Percentiles rank a stretch among this genome's conserved stretches.
phyloP scores from a whole-genome alignment of 1,140 invertebrate genomes.

The Polypedilum vanderplanki region DNA sequence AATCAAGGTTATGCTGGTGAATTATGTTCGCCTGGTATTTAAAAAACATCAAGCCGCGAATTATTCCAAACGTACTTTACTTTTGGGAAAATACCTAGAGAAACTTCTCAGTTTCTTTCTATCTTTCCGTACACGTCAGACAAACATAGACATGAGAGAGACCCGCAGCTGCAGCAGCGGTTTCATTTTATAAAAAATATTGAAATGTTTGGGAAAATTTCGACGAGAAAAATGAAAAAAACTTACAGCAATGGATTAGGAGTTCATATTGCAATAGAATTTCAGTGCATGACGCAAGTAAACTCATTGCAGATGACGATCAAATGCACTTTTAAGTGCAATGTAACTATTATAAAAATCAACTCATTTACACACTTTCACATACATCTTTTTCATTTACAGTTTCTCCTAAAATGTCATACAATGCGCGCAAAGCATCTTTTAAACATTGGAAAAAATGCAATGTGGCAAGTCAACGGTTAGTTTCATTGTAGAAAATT shows the following conservation, averaged over 20 bases:
- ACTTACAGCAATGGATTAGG: slow-evolving; percentile 28
- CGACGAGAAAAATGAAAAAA: slow-evolving; percentile 25
- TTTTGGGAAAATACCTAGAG: slow-evolving; percentile 25
- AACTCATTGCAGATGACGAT: slow-evolving; percentile 12
- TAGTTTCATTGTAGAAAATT: too few species aligned
- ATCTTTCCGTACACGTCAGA: background rate
- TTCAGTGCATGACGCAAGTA: background rate
- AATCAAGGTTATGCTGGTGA: background rate
- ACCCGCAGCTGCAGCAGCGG: background rate
- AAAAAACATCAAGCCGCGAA: slow-evolving; percentile 28
- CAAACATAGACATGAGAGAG: background rate
- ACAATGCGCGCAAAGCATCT: too few species aligned
- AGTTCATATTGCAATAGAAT: slow-evolving; percentile 11
- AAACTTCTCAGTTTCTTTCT: background rate
- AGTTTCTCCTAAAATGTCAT: too few species aligned
- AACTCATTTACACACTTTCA: too few species aligned
- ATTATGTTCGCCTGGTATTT: background rate
- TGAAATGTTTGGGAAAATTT: slow-evolving; percentile 25
- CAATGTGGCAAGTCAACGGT: too few species aligned
- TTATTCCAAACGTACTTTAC: slow-evolving; percentile 26
- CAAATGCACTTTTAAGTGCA: slow-evolving; percentile 24
- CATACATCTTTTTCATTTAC: too few species aligned
- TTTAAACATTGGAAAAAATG: too few species aligned
- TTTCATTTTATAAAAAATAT: background rate
- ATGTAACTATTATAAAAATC: background rate